Conservation (phyloP, 35 echinoderm and acorn worm species). For the Anneissia japonica region DNA sequence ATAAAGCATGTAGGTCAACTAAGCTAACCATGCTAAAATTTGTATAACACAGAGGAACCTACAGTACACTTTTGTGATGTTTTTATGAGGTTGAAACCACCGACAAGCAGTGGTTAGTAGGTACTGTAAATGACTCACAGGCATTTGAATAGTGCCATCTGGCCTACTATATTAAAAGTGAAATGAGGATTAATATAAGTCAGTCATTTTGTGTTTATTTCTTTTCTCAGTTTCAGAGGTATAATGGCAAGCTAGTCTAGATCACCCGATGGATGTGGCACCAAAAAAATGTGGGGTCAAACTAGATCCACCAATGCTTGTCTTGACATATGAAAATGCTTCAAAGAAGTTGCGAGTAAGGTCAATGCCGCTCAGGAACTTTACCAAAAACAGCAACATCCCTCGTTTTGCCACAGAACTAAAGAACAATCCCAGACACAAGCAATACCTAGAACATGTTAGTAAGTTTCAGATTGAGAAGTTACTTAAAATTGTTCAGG, state of each 20-base stretch:
- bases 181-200: no score
- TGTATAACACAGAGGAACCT: no score
- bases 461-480: conserved; percentile 66
- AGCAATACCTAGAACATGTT: conserved; percentile 70
- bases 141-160: no score
- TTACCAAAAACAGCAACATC: conserved; percentile 73
- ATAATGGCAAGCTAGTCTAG: no score
- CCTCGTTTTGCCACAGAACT: conserved; percentile 43
- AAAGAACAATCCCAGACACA: conserved; percentile 72
- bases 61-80: no score
- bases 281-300: conserved; percentile 82
- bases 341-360: conserved; percentile 66
- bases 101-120: no score
- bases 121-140: no score
- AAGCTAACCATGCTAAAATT: no score
- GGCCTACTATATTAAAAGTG: no score
- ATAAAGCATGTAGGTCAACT: no score
- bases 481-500: conserved; percentile 75
- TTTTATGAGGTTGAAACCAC: no score
- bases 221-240: neutral
- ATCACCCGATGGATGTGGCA: conserved; percentile 11
- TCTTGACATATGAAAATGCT: conserved; percentile 66
- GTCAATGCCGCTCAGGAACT: conserved; percentile 80
- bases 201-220: no score
- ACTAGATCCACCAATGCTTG: conserved; percentile 64